Conservation (phyloP, 2,113 vertebrate genomes). For the Syngnathoides biaculeatus region DNA sequence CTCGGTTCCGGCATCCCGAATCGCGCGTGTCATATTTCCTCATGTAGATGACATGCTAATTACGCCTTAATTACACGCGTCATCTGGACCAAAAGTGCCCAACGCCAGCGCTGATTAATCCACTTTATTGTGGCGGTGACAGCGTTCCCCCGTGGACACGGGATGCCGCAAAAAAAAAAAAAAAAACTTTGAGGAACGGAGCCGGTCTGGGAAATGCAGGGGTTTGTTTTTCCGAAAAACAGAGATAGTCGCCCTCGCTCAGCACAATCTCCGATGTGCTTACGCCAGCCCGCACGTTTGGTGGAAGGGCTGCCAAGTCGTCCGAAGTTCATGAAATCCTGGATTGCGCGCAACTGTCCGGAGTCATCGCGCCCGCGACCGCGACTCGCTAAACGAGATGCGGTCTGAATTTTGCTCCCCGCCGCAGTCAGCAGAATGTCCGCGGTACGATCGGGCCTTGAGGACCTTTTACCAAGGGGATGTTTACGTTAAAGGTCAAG, state of each 20-base stretch:
- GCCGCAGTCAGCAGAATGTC: neutral
- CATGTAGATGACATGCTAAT: slow-evolving; percentile 80
- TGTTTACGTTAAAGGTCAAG: too few species aligned
- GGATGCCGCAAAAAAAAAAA: slow-evolving; percentile 32
- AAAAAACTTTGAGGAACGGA: neutral
- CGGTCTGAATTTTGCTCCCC: slow-evolving; percentile 1
- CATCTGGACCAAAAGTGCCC: slow-evolving; percentile 76
- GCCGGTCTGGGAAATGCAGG: neutral
- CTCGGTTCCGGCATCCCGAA: slow-evolving; percentile 10
- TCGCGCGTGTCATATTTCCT: slow-evolving; percentile 69
- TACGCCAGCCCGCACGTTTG: slow-evolving; percentile 26
- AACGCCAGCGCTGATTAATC: slow-evolving; percentile 74
- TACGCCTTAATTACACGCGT: slow-evolving; percentile 79
- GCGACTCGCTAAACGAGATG: slow-evolving; percentile 2
- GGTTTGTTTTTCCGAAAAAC: slow-evolving; percentile 26
- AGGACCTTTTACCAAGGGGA: neutral
- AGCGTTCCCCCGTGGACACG: slow-evolving; percentile 64
- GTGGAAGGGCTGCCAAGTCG: slow-evolving; percentile 37
- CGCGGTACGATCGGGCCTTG: too few species aligned
- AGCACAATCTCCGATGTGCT: slow-evolving; percentile 47
- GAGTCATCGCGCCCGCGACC: slow-evolving; percentile 27
- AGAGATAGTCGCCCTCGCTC: slow-evolving; percentile 46
- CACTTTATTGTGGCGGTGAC: slow-evolving; percentile 72
- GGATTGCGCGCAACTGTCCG: slow-evolving; percentile 38
- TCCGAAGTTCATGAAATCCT: slow-evolving; percentile 43